A percentile compares a stretch with the other conserved stretches of the same genome.
Conservation (phyloP, 2,888 invertebrate genomes). For the Abscondita cerata region DNA sequence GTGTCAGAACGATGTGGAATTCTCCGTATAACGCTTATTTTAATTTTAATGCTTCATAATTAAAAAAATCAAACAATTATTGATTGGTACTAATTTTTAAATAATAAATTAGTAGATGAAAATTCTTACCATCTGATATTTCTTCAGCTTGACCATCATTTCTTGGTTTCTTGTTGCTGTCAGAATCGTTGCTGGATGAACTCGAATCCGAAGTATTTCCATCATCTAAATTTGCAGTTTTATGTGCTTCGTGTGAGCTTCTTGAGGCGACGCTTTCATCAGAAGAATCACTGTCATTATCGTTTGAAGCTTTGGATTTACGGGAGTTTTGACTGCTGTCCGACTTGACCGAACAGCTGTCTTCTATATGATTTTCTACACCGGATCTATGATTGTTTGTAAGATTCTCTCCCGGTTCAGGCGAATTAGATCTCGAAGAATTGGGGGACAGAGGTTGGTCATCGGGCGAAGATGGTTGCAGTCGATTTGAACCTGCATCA, state of each 20-base stretch:
- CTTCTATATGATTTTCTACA: conserved; percentile 23
- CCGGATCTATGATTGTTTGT: conserved; percentile 20
- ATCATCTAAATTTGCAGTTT: conserved; percentile 49
- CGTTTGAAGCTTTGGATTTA: conserved; percentile 46
- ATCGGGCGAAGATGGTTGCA: conserved; percentile 34
- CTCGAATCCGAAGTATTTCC: conserved; percentile 57
- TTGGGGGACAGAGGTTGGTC: conserved; percentile 13
- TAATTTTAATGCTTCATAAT: too few species aligned
- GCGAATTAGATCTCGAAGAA: conserved; percentile 38
- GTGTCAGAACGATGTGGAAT: too few species aligned
- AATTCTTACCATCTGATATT: conserved; percentile 68
- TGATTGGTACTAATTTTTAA: too few species aligned
- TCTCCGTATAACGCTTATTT: too few species aligned
- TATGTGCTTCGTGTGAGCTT: conserved; percentile 37
- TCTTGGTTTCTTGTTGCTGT: conserved; percentile 51
- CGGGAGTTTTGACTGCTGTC: conserved; percentile 45
- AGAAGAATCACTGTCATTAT: conserved; percentile 38
- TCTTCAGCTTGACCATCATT: conserved; percentile 62
- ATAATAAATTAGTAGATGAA: too few species aligned
- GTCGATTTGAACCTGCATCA: conserved; percentile 3
- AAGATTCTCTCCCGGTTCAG: conserved; percentile 4
- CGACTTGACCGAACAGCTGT: conserved; percentile 47
- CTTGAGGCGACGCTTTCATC: conserved; percentile 39
- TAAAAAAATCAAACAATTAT: conserved; percentile 26
- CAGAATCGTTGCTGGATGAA: conserved; percentile 54